Conservation (phyloP, 2,888 invertebrate genomes). For the Byasa hedistus region DNA sequence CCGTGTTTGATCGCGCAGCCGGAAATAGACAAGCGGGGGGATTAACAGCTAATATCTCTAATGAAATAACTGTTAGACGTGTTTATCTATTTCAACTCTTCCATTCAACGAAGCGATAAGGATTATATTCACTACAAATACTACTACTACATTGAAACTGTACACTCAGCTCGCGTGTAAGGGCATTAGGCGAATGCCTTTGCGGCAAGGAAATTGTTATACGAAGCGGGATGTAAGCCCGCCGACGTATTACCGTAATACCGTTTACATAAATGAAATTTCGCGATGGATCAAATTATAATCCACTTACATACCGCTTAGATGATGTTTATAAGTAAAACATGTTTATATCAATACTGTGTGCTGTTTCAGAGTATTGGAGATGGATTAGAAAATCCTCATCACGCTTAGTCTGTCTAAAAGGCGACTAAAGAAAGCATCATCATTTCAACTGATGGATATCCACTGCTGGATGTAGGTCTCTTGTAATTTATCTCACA, state of each 20-base stretch:
- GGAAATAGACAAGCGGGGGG: constrained; percentile 30
- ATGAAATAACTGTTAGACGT: constrained; percentile 21
- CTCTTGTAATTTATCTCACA: too few relatives aligned
- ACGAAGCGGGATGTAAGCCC: constrained; percentile 6
- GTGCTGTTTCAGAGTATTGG: too few relatives aligned
- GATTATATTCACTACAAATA: too few relatives aligned
- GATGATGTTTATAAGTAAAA: too few relatives aligned
- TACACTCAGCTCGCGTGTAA: not conserved
- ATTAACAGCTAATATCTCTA: constrained; percentile 26
- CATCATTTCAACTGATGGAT: too few relatives aligned
- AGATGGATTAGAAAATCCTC: too few relatives aligned
- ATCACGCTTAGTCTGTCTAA: too few relatives aligned
- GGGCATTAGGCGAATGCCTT: constrained; percentile 1
- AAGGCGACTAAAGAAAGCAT: too few relatives aligned
- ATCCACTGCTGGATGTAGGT: too few relatives aligned
- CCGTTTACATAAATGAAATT: constrained; percentile 23
- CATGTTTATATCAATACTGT: too few relatives aligned
- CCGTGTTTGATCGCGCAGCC: constrained; percentile 43
- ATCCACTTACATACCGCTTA: not conserved
- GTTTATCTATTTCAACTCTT: too few relatives aligned
- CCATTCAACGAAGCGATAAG: too few relatives aligned
- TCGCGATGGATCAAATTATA: constrained; percentile 17
- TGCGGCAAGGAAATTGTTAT: constrained; percentile 10
- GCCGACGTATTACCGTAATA: constrained; percentile 11
- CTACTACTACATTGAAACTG: not conserved